phyloP scores from a whole-genome alignment of 2,888 invertebrate species.

The Linnaemya vulpina region DNA sequence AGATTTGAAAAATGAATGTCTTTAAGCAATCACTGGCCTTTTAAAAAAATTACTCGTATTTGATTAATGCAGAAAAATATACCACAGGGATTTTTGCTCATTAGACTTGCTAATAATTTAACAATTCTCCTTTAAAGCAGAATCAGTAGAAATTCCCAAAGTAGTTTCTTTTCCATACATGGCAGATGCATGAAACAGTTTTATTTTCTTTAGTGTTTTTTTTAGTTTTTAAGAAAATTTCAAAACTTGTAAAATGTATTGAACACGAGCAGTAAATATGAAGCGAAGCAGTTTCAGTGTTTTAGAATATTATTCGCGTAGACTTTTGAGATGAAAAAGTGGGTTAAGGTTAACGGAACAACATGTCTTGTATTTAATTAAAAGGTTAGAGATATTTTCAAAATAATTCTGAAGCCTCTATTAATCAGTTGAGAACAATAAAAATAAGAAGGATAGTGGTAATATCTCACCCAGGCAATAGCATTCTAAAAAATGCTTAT shows the following conservation, averaged over 20 bases:
- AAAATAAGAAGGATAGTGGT: too few species aligned
- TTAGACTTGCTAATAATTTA: constrained; percentile 36
- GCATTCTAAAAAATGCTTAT: too few species aligned
- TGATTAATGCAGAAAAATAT: constrained; percentile 33
- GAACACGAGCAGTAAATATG: background rate
- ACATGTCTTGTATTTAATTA: too few species aligned
- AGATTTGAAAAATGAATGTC: background rate
- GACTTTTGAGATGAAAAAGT: background rate
- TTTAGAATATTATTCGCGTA: background rate
- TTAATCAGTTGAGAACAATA: too few species aligned
- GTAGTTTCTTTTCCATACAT: background rate
- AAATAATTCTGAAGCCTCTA: too few species aligned
- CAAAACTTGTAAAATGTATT: background rate
- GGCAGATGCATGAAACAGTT: background rate
- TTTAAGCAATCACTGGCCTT: background rate
- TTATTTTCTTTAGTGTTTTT: too few species aligned
- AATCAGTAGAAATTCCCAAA: background rate
- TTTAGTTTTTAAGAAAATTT: background rate
- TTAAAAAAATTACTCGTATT: background rate
- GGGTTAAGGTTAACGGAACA: background rate
- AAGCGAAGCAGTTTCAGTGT: background rate
- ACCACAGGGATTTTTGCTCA: constrained; percentile 25
- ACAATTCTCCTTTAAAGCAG: background rate
- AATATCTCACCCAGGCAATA: too few species aligned
- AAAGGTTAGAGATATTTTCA: too few species aligned